A percentile compares a stretch with the other conserved stretches of the same genome.
phyloP scores from a whole-genome alignment of 2,888 invertebrate genomes.

The Apotomis turbidana region DNA sequence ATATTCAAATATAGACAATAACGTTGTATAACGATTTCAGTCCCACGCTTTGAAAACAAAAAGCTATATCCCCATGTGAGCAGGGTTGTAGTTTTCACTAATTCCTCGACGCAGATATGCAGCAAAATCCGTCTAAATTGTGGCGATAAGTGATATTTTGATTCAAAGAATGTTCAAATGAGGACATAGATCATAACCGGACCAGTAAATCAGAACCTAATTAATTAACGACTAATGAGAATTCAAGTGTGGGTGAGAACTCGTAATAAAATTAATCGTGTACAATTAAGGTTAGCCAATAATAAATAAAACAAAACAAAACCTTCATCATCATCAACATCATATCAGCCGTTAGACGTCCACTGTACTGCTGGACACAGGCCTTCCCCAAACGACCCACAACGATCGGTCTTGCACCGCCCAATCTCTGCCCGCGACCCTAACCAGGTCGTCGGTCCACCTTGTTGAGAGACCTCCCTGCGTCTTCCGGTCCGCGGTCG shows the following conservation, averaged over 20 bases:
- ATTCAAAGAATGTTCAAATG: not conserved
- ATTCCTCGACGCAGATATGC: not conserved
- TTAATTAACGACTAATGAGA: constrained; percentile 34
- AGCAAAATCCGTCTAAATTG: not conserved
- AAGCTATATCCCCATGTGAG: constrained; percentile 3
- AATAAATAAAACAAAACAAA: too few species aligned
- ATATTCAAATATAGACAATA: constrained; percentile 55
- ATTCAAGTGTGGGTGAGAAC: constrained; percentile 20
- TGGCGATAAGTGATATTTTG: not conserved
- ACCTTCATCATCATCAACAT: too few species aligned
- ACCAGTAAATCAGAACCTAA: constrained; percentile 18
- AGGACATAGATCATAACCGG: not conserved
- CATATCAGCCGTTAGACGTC: too few species aligned
- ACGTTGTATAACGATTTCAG: constrained; percentile 12
- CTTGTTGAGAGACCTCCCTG: too few species aligned
- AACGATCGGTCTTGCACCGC: too few species aligned
- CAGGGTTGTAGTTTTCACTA: not conserved
- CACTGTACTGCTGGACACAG: too few species aligned
- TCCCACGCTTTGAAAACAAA: constrained; percentile 25
- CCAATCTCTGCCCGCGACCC: too few species aligned
- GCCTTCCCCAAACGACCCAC: too few species aligned
- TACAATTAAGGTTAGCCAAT: constrained; percentile 1
- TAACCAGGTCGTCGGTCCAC: too few species aligned
- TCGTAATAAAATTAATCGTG: constrained; percentile 24
- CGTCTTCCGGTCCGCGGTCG: too few species aligned